These are phyloP conservation scores for Micronycteris hirsuta DNA, from an alignment of 2,113 vertebrate species.

Conservation along the genomic window DNA sequence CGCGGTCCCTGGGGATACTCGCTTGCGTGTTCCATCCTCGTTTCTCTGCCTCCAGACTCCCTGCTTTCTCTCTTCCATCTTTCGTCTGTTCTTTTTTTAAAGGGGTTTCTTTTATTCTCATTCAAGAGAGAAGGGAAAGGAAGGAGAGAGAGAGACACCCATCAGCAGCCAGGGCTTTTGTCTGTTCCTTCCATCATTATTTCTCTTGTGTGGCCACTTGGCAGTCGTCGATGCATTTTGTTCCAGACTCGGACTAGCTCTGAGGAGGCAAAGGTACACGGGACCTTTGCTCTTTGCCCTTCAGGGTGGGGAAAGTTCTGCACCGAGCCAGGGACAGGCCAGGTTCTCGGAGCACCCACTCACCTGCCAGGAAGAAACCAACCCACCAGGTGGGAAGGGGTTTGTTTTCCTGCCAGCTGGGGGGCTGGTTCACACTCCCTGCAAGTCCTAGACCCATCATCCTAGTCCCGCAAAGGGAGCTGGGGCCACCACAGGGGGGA, in stretches of 20 bases:
- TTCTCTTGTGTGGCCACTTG: background rate
- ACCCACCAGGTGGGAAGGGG: no score
- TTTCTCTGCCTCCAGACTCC: background rate
- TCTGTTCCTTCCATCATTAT: background rate
- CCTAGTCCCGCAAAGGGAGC: background rate
- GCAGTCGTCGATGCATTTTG: no score
- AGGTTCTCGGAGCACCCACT: background rate
- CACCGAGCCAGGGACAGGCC: background rate
- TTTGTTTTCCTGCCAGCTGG: background rate
- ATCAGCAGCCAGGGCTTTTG: no score
- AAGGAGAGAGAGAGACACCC: no score
- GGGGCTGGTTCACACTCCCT: background rate
- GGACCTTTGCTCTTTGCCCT: background rate
- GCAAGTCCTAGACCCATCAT: background rate
- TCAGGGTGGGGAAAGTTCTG: background rate
- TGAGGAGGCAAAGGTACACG: no score
- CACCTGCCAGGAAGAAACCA: background rate
- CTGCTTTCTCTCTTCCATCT: background rate
- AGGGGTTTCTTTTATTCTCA: no score
- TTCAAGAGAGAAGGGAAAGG: no score
- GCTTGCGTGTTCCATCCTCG: background rate
- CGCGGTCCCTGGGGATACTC: background rate
- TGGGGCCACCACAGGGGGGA: accelerated
- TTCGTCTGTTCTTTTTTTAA: no score
- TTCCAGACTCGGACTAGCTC: background rate